Conservation (phyloP, 2,888 invertebrate genomes). For the Sclerodermus sp. region DNA sequence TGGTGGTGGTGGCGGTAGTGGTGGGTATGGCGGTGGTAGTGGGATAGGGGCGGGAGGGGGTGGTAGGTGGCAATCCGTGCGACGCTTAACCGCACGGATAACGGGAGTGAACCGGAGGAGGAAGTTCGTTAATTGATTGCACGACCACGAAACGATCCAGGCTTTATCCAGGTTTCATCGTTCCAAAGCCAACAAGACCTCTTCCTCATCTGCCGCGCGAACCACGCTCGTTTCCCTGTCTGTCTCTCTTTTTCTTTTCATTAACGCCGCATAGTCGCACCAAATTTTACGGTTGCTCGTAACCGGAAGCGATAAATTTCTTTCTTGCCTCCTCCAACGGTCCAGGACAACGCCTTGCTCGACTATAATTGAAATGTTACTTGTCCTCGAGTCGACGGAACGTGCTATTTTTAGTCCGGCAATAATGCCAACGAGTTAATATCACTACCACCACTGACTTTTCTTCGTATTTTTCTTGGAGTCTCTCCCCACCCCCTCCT, state of each 20-base stretch:
- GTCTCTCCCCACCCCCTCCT: too few species aligned
- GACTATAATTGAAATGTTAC: too few species aligned
- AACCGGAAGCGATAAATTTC: slow-evolving; percentile 25
- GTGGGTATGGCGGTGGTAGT: too few species aligned
- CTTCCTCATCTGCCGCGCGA: background rate
- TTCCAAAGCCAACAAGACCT: background rate
- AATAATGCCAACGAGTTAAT: too few species aligned
- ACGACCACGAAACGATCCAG: slow-evolving; percentile 9
- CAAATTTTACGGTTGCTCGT: slow-evolving; percentile 30
- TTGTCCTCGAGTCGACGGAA: too few species aligned
- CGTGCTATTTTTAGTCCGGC: too few species aligned
- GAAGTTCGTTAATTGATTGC: slow-evolving; percentile 21
- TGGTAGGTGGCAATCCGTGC: slow-evolving; percentile 7
- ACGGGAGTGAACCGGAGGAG: slow-evolving; percentile 1
- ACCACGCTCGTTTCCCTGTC: too few species aligned
- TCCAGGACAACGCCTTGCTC: background rate
- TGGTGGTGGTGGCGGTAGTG: too few species aligned
- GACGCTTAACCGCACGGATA: slow-evolving; percentile 5
- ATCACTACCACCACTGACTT: too few species aligned
- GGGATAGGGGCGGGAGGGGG: too few species aligned
- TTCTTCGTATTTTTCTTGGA: too few species aligned
- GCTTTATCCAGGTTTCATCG: slow-evolving; percentile 17
- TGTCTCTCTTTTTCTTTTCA: slow-evolving; percentile 14
- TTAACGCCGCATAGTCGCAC: slow-evolving; percentile 13
- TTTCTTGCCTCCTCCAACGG: slow-evolving; percentile 3